Conservation (phyloP, 2,113 vertebrate species). For the Hyperoodon ampullatus region DNA sequence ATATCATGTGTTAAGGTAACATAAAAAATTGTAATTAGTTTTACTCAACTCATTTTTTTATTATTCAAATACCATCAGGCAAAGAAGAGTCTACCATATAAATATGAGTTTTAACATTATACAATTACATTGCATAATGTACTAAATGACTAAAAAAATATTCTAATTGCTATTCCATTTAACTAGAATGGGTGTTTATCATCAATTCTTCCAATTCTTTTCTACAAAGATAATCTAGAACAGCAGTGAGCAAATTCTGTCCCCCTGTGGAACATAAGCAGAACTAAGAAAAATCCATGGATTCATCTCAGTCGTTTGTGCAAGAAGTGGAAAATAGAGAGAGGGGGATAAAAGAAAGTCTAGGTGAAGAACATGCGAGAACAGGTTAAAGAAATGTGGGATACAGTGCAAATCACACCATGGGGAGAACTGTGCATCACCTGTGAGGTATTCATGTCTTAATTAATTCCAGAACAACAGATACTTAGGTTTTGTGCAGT, state of each 20-base stretch:
- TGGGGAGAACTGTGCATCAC: neutral
- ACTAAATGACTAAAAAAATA: neutral
- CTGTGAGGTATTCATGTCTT: neutral
- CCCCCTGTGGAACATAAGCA: neutral
- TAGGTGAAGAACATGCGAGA: neutral
- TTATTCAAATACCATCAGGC: slow-evolving; percentile 17
- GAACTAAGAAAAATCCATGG: neutral
- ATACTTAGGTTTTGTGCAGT: neutral
- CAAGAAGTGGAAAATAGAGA: neutral
- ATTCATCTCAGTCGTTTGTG: neutral
- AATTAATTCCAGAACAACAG: neutral
- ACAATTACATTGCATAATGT: neutral
- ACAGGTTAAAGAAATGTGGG: neutral
- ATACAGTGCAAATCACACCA: fast-evolving
- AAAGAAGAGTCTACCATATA: neutral
- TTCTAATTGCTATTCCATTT: neutral
- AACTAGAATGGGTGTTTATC: neutral
- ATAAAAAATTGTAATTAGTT: neutral
- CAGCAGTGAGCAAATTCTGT: neutral
- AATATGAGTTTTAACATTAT: neutral
- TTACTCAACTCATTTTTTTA: neutral
- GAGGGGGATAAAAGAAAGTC: neutral
- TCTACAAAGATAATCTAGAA: neutral
- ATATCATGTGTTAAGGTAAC: neutral
- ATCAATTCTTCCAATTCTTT: neutral